Evolutionary conservation across 1,140 invertebrate genomes (phyloP), one percentile per base, ranked within the genome.

Genomic region (Zophobas atratus): DNA sequence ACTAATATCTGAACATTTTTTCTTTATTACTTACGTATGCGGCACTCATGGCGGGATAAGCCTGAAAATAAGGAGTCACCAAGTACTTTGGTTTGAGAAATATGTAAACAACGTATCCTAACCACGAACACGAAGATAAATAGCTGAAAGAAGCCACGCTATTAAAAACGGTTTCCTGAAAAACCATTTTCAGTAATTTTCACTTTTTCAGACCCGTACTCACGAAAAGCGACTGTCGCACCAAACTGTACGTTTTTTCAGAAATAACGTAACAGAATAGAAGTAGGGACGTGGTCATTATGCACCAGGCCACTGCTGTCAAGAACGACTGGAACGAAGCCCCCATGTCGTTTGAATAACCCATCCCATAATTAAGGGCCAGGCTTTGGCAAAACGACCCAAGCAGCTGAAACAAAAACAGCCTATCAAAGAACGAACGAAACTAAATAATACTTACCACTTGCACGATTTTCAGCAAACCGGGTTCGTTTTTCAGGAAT

Each of bases 11-110:
- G 20, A 20, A 20, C 20, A 20, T 20, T 20, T 20, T 20, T 20
- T 20, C 20, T 20, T 20, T 20, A 20, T 20, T 20, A 20, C 94
- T 94, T 88, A 96, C 95, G 85, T 95, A 95, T 70, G 92, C 92
- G 0, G 93, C 93, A 34, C 92, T 94, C 93, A 96, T 94, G 1
- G 94, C 94, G 8, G 94, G 94, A 88, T 94, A 95, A 36, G 92
- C 93, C 83, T 92, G 90, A 81, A 89, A 92, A 74, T 89, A 90
- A 1, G 90, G 88, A 20, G 86, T 90, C 34, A 90, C 82, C 36
- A 89, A 83, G 84, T 91, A 91, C 46, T 88, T 82, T 0, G 92
- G 91, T 85, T 93, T 92, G 39, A 96, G 85, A 85, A 92, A 94
- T 34, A 94, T 86, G 82, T 94, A 93, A 6, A 94, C 93, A 0